A percentile compares a stretch with the other conserved stretches of the same genome.
phyloP scores from a whole-genome alignment of 2,888 invertebrate species.

The Pterobdella sp. region DNA sequence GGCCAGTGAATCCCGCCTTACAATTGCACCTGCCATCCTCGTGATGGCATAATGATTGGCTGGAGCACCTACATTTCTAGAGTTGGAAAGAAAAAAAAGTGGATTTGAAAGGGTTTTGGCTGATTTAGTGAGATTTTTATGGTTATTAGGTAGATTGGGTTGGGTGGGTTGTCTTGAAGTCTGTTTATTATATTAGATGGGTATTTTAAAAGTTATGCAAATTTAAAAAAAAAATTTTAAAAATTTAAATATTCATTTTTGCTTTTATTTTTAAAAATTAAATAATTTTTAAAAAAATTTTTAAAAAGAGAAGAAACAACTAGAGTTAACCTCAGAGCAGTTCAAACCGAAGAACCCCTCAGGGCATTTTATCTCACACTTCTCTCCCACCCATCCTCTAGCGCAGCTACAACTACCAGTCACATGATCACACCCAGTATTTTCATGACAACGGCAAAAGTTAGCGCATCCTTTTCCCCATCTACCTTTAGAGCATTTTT shows the following conservation, averaged over 20 bases:
- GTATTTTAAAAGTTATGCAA: too few species aligned
- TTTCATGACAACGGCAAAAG: conserved; percentile 54
- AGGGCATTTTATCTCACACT: conserved; percentile 33
- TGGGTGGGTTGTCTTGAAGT: too few species aligned
- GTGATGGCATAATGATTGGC: background rate
- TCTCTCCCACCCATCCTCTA: conserved; percentile 34
- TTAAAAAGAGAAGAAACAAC: too few species aligned
- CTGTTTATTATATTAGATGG: too few species aligned
- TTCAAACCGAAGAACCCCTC: conserved; percentile 51
- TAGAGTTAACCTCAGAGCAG: background rate
- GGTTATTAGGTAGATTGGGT: too few species aligned
- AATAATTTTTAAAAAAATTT: too few species aligned
- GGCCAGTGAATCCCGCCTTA: background rate
- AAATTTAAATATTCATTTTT: too few species aligned
- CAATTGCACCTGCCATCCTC: background rate
- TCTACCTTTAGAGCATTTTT: background rate
- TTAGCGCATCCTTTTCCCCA: conserved; percentile 46
- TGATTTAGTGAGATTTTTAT: too few species aligned
- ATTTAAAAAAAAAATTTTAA: too few species aligned
- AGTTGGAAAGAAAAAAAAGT: background rate
- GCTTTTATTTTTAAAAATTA: too few species aligned
- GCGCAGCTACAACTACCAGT: conserved; percentile 34
- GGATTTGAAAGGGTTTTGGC: background rate
- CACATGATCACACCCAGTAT: conserved; percentile 51
- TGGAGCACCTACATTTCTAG: background rate